Evolutionary conservation across 2,113 vertebrate species (phyloP).

Genomic region (Callocephalon fimbriatum): DNA sequence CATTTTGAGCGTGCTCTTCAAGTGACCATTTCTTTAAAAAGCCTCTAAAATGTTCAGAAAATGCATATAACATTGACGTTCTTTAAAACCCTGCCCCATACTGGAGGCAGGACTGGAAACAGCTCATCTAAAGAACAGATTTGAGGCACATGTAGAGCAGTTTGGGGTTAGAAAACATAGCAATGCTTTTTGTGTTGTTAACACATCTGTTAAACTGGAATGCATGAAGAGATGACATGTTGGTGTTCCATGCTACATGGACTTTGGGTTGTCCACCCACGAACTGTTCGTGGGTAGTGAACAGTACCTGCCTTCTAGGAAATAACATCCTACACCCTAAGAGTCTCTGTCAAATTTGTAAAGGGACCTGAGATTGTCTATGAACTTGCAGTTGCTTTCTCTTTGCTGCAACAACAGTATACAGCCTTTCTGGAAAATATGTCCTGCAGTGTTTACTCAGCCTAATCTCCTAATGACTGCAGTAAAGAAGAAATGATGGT

Average conservation of each 20-base stretch:
- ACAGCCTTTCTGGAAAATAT: neutral
- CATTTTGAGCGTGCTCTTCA: neutral
- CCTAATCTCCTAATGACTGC: neutral
- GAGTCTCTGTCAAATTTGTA: neutral
- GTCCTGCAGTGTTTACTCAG: neutral
- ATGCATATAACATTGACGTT: neutral
- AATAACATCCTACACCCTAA: neutral
- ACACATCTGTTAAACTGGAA: neutral
- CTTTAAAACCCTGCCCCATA: neutral
- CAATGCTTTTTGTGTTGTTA: neutral
- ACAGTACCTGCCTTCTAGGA: neutral
- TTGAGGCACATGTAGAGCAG: neutral
- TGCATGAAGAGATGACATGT: neutral
- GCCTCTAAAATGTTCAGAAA: neutral
- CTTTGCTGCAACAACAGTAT: neutral
- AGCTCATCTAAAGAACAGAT: neutral
- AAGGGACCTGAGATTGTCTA: neutral
- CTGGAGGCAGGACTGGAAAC: neutral
- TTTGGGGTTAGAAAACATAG: neutral
- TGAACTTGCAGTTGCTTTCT: neutral
- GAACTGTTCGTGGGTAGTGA: neutral
- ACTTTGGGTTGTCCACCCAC: neutral
- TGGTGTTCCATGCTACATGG: neutral
- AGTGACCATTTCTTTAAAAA: neutral
- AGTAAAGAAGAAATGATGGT: neutral